Percentiles rank a stretch among this genome's conserved stretches.
Conservation (phyloP, 2,888 invertebrate species). For the Danaus chrysippus region DNA sequence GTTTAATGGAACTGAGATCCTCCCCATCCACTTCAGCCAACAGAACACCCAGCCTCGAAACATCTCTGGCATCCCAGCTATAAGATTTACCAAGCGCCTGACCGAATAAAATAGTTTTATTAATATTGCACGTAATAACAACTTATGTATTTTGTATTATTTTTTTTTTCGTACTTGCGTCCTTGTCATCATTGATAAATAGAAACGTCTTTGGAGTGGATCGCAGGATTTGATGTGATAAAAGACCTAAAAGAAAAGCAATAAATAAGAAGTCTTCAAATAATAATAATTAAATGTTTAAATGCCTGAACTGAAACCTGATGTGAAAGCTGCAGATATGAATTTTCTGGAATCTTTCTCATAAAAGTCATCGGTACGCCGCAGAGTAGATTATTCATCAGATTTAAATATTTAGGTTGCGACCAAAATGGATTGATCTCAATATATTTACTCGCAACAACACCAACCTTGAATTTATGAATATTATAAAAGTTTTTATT, state of each 20-base stretch:
- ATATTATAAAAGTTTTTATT: neutral
- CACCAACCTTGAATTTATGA: slow-evolving; percentile 52
- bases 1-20: slow-evolving; percentile 56
- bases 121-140: neutral
- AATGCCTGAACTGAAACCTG: slow-evolving; percentile 43
- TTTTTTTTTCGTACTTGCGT: slow-evolving; percentile 49
- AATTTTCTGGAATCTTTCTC: slow-evolving; percentile 50
- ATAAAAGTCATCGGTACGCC: slow-evolving; percentile 65
- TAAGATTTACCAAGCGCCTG: slow-evolving; percentile 67
- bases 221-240: slow-evolving; percentile 69
- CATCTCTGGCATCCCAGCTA: slow-evolving; percentile 67
- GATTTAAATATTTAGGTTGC: slow-evolving; percentile 52
- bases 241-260: slow-evolving; percentile 50
- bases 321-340: slow-evolving; percentile 58
- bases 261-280: slow-evolving; percentile 1
- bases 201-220: slow-evolving; percentile 62
- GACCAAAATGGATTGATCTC: slow-evolving; percentile 50
- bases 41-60: slow-evolving; percentile 60
- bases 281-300: neutral
- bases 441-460: slow-evolving; percentile 60
- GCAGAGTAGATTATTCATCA: slow-evolving; percentile 69
- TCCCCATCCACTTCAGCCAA: slow-evolving; percentile 57
- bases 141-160: neutral
- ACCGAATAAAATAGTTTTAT: slow-evolving; percentile 15
- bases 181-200: slow-evolving; percentile 62